A percentile compares a stretch with the other conserved stretches of the same genome.
phyloP scores from a whole-genome alignment of 1,140 invertebrate genomes.

The Tetramorium parvispinum region DNA sequence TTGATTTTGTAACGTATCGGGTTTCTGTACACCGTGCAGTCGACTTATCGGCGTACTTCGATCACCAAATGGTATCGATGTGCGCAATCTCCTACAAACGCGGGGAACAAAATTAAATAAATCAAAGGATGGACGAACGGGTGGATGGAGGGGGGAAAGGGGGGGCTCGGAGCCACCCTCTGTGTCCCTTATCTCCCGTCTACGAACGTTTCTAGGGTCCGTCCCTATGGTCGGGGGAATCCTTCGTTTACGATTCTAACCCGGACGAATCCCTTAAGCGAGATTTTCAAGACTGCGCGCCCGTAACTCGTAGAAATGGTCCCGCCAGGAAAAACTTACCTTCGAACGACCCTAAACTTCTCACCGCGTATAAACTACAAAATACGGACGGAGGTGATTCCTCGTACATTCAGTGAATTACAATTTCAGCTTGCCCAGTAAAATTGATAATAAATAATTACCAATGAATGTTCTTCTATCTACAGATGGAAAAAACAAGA shows the following conservation, averaged over 20 bases:
- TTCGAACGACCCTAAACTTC: slow-evolving; percentile 51
- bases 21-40: slow-evolving; percentile 15
- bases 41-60: slow-evolving; percentile 59
- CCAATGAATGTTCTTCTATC: not conserved
- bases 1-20: slow-evolving; percentile 55
- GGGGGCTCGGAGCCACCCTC: slow-evolving; percentile 30
- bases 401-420: not conserved
- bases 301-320: slow-evolving; percentile 76
- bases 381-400: slow-evolving; percentile 1
- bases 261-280: slow-evolving; percentile 74
- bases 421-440: not conserved
- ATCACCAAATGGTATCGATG: slow-evolving; percentile 48
- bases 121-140: slow-evolving; percentile 70
- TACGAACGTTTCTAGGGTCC: slow-evolving; percentile 71
- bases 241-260: slow-evolving; percentile 72
- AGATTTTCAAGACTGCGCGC: slow-evolving; percentile 78
- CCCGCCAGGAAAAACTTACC: slow-evolving; percentile 68
- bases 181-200: slow-evolving; percentile 76
- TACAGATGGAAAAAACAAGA: not conserved
- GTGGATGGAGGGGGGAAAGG: not conserved
- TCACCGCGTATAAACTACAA: slow-evolving; percentile 52
- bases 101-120: slow-evolving; percentile 80
- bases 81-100: slow-evolving; percentile 73
- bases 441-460: slow-evolving; percentile 4
- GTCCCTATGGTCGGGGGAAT: slow-evolving; percentile 67